Conservation (phyloP, 2,888 invertebrate species). For the Omphaloscelis lunosa region DNA sequence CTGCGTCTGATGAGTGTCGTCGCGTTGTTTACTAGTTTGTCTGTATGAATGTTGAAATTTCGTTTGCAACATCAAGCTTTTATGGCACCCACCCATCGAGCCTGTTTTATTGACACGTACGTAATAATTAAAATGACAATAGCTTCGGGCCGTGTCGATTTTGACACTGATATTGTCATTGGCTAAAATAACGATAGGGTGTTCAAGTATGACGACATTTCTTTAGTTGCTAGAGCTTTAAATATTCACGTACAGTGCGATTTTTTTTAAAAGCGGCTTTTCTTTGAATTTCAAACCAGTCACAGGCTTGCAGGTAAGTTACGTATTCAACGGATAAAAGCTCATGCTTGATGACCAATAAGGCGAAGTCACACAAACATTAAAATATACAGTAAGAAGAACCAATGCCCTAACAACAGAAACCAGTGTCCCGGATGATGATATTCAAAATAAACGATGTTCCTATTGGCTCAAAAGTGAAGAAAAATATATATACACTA, state of each 20-base stretch:
- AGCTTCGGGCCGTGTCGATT: constrained; percentile 47
- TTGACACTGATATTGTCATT: constrained; percentile 58
- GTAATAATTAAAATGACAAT: constrained; percentile 69
- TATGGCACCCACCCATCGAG: constrained; percentile 52
- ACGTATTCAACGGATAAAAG: background rate
- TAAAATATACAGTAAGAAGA: background rate
- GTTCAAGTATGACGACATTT: constrained; percentile 46
- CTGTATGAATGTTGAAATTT: constrained; percentile 56
- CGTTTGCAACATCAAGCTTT: constrained; percentile 56
- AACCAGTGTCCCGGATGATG: background rate
- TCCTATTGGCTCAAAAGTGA: background rate
- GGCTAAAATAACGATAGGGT: constrained; percentile 45
- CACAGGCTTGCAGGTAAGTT: background rate
- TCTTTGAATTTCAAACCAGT: background rate
- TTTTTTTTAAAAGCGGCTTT: background rate
- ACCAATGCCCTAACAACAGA: background rate
- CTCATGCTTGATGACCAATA: background rate
- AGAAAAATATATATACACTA: background rate
- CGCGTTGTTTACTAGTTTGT: constrained; percentile 61
- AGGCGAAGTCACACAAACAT: background rate
- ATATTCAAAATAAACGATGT: background rate
- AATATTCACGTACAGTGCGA: constrained; percentile 11
- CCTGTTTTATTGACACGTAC: constrained; percentile 55
- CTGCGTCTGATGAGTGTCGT: constrained; percentile 62
- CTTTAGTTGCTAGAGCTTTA: constrained; percentile 10